Conservation (phyloP, 2,888 invertebrate genomes). For the Villa cingulata region DNA sequence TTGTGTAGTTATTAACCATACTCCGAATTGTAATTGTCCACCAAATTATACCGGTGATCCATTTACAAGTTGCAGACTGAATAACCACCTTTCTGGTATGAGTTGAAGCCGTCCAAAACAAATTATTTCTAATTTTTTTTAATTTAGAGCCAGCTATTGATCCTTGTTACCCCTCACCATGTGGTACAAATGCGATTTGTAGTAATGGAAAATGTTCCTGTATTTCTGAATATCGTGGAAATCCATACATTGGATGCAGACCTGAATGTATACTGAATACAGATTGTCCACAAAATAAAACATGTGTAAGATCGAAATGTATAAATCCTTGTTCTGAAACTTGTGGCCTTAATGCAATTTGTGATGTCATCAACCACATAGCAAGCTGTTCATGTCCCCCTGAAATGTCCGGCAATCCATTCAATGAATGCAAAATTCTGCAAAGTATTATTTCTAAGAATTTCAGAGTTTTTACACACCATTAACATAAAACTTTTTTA, state of each 20-base stretch:
- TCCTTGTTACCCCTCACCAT: slow-evolving; percentile 62
- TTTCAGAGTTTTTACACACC: neutral
- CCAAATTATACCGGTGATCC: slow-evolving; percentile 64
- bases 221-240: slow-evolving; percentile 59
- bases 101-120: neutral
- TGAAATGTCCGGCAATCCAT: slow-evolving; percentile 58
- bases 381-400: slow-evolving; percentile 50
- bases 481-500: slow-evolving; percentile 20
- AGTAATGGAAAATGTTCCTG: slow-evolving; percentile 60
- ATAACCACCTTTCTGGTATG: slow-evolving; percentile 2
- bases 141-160: slow-evolving; percentile 27
- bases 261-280: slow-evolving; percentile 69
- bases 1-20: slow-evolving; percentile 60
- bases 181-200: slow-evolving; percentile 64
- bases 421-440: slow-evolving; percentile 44
- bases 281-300: slow-evolving; percentile 61
- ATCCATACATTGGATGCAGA: slow-evolving; percentile 62
- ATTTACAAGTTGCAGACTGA: slow-evolving; percentile 47
- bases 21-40: slow-evolving; percentile 62
- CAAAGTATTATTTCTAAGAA: slow-evolving; percentile 30
- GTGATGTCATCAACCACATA: slow-evolving; percentile 61
- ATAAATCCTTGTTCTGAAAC: slow-evolving; percentile 72
- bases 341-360: slow-evolving; percentile 63
- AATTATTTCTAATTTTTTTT: neutral
- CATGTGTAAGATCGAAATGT: slow-evolving; percentile 69